A percentile compares a stretch with the other conserved stretches of the same genome.
phyloP scores from a whole-genome alignment of 2,888 invertebrate genomes.

The Synanthedon tipuliformis region DNA sequence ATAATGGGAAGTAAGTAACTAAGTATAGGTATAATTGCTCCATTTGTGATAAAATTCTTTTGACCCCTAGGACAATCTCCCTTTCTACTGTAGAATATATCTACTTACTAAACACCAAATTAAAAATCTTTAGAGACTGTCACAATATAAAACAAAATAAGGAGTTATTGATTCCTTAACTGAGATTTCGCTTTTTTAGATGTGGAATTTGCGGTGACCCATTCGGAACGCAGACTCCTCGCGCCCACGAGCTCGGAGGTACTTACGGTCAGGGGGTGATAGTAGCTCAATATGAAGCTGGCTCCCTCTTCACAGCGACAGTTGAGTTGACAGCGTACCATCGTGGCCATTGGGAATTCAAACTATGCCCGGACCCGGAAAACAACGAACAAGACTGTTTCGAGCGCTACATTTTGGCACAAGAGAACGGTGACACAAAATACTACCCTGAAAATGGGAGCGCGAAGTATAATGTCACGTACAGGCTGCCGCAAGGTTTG shows the following conservation, averaged over 20 bases:
- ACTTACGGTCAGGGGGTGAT: constrained; percentile 81
- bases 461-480: constrained; percentile 75
- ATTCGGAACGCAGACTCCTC: constrained; percentile 75
- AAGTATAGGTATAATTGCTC: neutral
- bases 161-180: neutral
- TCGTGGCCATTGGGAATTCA: constrained; percentile 85
- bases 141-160: no score
- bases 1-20: constrained; percentile 76
- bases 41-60: no score
- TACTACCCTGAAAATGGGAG: constrained; percentile 79
- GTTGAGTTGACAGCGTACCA: constrained; percentile 87
- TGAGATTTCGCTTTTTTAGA: constrained; percentile 15
- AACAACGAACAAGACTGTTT: constrained; percentile 79
- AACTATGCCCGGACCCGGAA: constrained; percentile 78
- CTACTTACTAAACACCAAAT: no score
- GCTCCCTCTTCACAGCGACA: constrained; percentile 73
- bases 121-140: no score
- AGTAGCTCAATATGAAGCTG: constrained; percentile 76
- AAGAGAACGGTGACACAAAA: constrained; percentile 64
- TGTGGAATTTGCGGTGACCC: constrained; percentile 89
- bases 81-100: no score
- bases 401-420: constrained; percentile 73
- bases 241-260: constrained; percentile 85
- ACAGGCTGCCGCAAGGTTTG: constrained; percentile 70
- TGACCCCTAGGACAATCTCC: no score